These are phyloP conservation scores for Rotaria macrura DNA, from an alignment of 2,888 invertebrate species.

Conservation along the genomic window DNA sequence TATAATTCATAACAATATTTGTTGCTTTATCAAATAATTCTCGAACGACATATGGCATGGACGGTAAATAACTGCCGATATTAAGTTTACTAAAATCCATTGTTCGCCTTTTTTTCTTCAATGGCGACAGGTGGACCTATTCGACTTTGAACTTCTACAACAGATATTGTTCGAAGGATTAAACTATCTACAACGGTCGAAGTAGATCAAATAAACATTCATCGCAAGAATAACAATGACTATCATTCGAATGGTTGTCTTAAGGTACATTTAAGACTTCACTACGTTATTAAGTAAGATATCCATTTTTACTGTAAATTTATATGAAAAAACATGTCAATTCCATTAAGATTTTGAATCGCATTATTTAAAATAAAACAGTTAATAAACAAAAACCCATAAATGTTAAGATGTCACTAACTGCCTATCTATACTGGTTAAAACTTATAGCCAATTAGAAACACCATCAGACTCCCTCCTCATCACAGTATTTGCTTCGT, in stretches of 20 bases:
- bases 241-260: not conserved
- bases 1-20: conserved; percentile 99
- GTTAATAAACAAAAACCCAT: no score
- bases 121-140: no score
- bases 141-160: no score
- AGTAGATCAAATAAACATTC: not conserved
- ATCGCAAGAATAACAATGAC: not conserved
- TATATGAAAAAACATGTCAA: not conserved
- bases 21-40: conserved; percentile 53
- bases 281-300: not conserved
- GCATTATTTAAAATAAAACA: not conserved
- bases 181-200: no score
- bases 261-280: not conserved
- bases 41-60: not conserved
- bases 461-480: not conserved
- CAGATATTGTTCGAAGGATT: no score
- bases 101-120: not conserved
- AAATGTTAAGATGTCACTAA: not conserved
- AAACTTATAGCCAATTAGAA: not conserved
- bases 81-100: conserved; percentile 10
- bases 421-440: not conserved
- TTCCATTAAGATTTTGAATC: not conserved
- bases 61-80: not conserved
- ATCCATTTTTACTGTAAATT: not conserved
- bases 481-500: not conserved